Conservation (phyloP, 1,140 invertebrate species). For the Mamestra configurata region DNA sequence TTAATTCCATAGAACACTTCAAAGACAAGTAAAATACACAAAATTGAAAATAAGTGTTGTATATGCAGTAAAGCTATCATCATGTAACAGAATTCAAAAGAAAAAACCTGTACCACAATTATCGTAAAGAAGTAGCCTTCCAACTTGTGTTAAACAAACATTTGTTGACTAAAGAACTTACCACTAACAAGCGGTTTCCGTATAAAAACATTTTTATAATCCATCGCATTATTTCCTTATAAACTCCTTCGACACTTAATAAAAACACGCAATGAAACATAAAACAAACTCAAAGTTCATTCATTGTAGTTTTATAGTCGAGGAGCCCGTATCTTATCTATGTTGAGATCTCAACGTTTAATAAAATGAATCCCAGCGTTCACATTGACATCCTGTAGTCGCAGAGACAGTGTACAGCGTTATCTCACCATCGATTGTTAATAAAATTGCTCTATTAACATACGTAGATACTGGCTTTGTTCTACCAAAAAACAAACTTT, state of each 20-base stretch:
- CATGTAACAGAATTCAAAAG: background rate
- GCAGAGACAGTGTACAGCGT: conserved; percentile 55
- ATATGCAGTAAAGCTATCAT: background rate
- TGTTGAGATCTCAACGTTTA: conserved; percentile 39
- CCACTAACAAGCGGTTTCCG: background rate
- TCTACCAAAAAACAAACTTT: background rate
- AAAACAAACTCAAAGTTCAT: background rate
- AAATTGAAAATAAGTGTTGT: background rate
- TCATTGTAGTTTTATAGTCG: conserved; percentile 1
- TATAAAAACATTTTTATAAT: background rate
- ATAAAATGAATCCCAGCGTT: conserved; percentile 62
- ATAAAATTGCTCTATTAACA: conserved; percentile 71
- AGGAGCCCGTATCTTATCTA: background rate
- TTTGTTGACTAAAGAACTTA: background rate
- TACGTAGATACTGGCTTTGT: conserved; percentile 58
- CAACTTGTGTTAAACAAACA: background rate
- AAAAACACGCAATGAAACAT: background rate
- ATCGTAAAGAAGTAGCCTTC: conserved; percentile 7
- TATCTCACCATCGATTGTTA: conserved; percentile 68
- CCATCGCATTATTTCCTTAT: background rate
- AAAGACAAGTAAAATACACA: background rate
- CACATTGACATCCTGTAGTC: conserved; percentile 59
- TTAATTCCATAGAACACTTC: too few species aligned
- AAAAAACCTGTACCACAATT: conserved; percentile 2
- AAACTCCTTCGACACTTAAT: background rate